Conservation (phyloP, 2,113 vertebrate genomes). For the Athene cunicularia region DNA sequence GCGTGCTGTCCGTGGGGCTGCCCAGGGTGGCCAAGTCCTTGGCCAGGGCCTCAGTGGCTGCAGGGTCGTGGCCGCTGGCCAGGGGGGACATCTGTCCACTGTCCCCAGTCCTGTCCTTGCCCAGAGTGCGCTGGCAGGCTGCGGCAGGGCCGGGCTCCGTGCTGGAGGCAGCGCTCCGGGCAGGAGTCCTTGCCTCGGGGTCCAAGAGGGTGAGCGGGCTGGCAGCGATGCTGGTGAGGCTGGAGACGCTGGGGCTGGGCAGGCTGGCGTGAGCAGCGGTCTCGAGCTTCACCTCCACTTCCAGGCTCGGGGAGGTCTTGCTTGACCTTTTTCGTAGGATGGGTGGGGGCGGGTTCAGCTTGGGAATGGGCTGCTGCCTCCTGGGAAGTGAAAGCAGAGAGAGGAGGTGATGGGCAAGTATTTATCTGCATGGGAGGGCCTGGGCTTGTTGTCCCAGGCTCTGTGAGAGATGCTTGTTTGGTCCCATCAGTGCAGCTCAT, state of each 20-base stretch:
- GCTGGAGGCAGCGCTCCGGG: conserved; percentile 62
- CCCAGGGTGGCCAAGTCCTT: background rate
- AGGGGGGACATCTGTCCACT: conserved; percentile 58
- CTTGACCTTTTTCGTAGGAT: conserved; percentile 79
- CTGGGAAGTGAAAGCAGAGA: conserved; percentile 13
- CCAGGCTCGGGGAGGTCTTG: conserved; percentile 78
- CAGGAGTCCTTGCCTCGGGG: conserved; percentile 73
- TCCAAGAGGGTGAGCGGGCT: conserved; percentile 75
- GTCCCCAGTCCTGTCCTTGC: conserved; percentile 72
- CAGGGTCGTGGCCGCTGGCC: conserved; percentile 54
- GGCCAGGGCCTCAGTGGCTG: background rate
- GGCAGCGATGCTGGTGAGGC: conserved; percentile 76
- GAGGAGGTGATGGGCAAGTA: background rate
- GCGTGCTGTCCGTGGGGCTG: background rate
- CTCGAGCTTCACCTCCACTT: conserved; percentile 46
- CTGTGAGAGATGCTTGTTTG: background rate
- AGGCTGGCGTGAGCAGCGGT: background rate
- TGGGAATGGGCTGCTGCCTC: conserved; percentile 78
- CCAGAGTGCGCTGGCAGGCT: conserved; percentile 45
- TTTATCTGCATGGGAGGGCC: background rate
- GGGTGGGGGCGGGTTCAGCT: conserved; percentile 81
- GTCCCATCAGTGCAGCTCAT: background rate
- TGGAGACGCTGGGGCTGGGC: conserved; percentile 65
- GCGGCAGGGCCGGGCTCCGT: conserved; percentile 71
- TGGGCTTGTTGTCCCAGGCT: background rate